These are phyloP conservation scores for Leucoraja ocellata DNA, from an alignment of 2,797 vertebrate species.

Conservation along the genomic window DNA sequence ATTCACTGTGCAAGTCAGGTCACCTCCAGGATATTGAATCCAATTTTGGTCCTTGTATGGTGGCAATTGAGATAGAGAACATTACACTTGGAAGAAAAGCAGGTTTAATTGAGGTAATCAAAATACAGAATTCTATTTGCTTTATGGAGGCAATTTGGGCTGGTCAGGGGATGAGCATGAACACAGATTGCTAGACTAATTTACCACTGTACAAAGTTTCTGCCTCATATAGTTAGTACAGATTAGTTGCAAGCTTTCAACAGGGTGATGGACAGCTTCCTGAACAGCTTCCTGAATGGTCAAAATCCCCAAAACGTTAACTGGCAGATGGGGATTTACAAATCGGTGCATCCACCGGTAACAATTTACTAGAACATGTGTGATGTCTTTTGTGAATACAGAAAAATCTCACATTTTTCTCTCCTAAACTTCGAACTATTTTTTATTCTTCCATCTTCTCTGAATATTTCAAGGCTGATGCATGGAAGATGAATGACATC, in stretches of 20 bases:
- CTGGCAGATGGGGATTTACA: not conserved
- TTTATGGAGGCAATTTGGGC: not conserved
- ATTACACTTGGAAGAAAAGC: not conserved
- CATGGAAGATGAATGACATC: not conserved
- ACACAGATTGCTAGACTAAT: not conserved
- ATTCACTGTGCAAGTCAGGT: not conserved
- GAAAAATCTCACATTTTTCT: not conserved
- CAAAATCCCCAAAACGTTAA: not conserved
- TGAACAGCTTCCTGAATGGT: not conserved
- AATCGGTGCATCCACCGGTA: not conserved
- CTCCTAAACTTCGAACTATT: not conserved
- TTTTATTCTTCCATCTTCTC: not conserved
- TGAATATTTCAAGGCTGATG: not conserved
- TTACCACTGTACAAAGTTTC: not conserved
- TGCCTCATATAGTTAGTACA: not conserved
- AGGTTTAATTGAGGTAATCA: not conserved
- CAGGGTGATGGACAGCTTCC: not conserved
- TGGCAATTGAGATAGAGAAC: not conserved
- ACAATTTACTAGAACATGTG: not conserved
- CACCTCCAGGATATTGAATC: not conserved
- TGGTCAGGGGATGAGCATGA: not conserved
- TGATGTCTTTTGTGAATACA: not conserved
- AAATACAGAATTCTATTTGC: not conserved
- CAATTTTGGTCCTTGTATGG: not conserved
- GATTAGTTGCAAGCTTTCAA: not conserved